These are phyloP conservation scores for Chaunax sp. DNA, from an alignment of 2,797 vertebrate species.

Conservation along the genomic window DNA sequence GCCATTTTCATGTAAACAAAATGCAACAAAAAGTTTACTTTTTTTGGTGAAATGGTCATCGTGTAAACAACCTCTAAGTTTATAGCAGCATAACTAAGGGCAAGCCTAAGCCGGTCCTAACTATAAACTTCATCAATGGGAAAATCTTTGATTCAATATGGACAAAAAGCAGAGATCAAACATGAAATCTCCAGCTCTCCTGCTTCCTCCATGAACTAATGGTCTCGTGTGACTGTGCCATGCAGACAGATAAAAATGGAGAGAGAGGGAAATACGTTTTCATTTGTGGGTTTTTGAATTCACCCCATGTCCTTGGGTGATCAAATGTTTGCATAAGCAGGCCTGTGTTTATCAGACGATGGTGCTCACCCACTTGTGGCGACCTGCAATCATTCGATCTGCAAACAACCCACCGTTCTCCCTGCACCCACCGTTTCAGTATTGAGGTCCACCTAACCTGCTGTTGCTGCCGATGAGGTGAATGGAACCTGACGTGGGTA, in stretches of 20 bases:
- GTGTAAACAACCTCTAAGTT: too few relatives aligned
- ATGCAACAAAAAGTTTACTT: too few relatives aligned
- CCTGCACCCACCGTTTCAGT: constrained; percentile 50
- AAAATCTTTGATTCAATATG: too few relatives aligned
- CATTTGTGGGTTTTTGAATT: constrained; percentile 40
- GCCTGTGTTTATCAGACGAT: constrained; percentile 43
- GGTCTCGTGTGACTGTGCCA: constrained; percentile 7
- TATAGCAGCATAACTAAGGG: too few relatives aligned
- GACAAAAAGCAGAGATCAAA: too few relatives aligned
- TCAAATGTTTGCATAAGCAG: constrained; percentile 65
- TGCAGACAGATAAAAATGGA: constrained; percentile 20
- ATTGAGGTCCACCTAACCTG: constrained; percentile 60
- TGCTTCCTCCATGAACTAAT: too few relatives aligned
- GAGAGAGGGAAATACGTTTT: not conserved
- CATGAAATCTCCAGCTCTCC: too few relatives aligned
- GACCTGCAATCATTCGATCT: constrained; percentile 33
- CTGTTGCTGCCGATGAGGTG: constrained; percentile 38
- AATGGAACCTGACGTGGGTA: constrained; percentile 69
- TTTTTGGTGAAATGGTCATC: too few relatives aligned
- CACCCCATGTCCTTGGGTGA: constrained; percentile 38
- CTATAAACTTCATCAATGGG: too few relatives aligned
- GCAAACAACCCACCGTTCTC: constrained; percentile 49
- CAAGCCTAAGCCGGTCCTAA: too few relatives aligned
- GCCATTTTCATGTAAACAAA: too few relatives aligned
- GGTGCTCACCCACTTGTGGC: constrained; percentile 59